Base-by-base conservation (phyloP, 2,797 vertebrate genomes). In the Protosalanx chinensis region DNA sequence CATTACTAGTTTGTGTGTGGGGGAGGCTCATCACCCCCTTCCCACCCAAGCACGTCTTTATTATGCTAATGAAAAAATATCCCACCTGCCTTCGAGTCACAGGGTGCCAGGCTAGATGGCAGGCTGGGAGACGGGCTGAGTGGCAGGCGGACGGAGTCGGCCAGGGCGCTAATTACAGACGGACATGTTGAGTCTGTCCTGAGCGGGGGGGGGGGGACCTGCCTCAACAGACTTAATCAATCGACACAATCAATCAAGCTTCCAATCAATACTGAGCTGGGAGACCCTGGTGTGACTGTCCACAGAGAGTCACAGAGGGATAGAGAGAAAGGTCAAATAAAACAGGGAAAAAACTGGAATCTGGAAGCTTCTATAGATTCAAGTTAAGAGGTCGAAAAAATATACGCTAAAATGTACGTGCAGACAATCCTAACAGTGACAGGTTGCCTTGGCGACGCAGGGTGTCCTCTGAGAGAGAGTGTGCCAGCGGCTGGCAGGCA, bases 381-480 rank as follows among this genome's bases (percentile, higher is more conserved):
- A 33, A 2, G 33, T 33, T 37, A 5, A 37, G 35, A 37, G 35
- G 35, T 37, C 35, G 35, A 37, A 37, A 6, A 37, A 37, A 37
- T 6, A 37, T 6, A 6, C 3, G 1, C 35, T 6, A 37, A 56
- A 15, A 18, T 18, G 20, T 23, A 58, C 56, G 10, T 1, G 23
- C 72, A 76, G 8, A 59, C 73, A 64, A 79, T 76, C 78, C 76
- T 67, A 80, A 74, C 76, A 72, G 59, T 59, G 76, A 79, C 84
- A 71, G 88, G n/a, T 90, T 90, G 79, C 89, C 88, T 85, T 32
- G 83, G 88, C 83, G 86, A 90, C 88, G 61, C 71, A 63, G 74
- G 62, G 27, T 67, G 68, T 79, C 79, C 78, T 77, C 81, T 78
- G 35, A 73, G 71, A 33, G 15, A 70, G 78, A 29, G 57, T 61